Percentiles rank a stretch among this genome's conserved stretches.
Conservation (phyloP, 2,113 vertebrate genomes). For the Eupsittula cactorum region DNA sequence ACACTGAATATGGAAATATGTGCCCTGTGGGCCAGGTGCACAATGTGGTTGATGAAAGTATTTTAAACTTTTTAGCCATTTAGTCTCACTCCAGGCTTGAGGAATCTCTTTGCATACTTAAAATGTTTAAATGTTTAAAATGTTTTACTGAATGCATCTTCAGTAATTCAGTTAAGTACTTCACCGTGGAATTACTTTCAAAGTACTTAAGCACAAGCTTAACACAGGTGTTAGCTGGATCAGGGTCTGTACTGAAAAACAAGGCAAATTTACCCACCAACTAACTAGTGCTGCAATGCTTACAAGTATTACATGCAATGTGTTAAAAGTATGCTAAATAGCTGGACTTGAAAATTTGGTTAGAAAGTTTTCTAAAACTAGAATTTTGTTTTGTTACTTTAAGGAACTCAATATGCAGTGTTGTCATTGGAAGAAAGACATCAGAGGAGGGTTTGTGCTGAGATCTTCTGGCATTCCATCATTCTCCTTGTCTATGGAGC, state of each 20-base stretch:
- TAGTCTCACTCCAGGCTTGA: conserved; percentile 3
- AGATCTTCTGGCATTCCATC: neutral
- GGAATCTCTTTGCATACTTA: conserved; percentile 18
- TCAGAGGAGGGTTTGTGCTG: neutral
- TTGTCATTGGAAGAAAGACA: neutral
- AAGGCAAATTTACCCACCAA: neutral
- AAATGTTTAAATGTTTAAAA: neutral
- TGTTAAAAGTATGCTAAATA: neutral
- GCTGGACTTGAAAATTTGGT: neutral
- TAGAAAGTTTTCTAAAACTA: neutral
- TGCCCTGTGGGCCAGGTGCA: neutral
- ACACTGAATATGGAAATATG: conserved; percentile 29
- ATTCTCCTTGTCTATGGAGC: neutral
- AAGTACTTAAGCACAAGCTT: neutral
- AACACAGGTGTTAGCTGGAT: neutral
- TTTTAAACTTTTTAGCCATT: conserved; percentile 1
- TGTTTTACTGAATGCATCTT: neutral
- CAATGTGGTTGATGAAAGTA: neutral
- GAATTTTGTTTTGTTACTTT: neutral
- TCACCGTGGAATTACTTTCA: neutral
- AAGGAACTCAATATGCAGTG: neutral
- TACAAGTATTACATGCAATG: neutral
- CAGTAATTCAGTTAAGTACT: neutral
- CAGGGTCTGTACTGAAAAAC: neutral
- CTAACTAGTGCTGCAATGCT: neutral